Base-by-base conservation (phyloP, 2,888 invertebrate species). In the Ichneumon xanthorius region DNA sequence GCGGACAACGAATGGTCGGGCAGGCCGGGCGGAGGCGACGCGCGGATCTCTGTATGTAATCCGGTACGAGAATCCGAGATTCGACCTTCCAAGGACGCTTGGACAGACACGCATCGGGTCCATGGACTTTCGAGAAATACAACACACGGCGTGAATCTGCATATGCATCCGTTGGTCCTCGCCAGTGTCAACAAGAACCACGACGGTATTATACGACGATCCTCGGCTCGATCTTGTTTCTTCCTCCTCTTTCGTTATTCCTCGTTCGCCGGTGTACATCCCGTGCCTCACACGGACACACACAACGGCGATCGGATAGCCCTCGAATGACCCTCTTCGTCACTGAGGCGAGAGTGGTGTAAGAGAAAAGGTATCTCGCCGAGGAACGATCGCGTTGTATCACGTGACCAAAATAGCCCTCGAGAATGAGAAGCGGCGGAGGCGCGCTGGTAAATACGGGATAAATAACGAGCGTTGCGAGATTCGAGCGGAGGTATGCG, bases 51-150 rank as follows among this genome's bases (percentile, higher is more conserved):
- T 88, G 87, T 90, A 89, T 88, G 87, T 90, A 89, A 90, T 90
- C 90, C 87, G 87, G 71, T 87, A 73, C 68, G 63, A 79, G 75
- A 78, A 70, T 48, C 79, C 79, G 45, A 85, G 88, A 88, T 88
- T 85, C 91, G 91, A 90, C 90, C 91, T 91, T 91, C 90, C 90
- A 91, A 91, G 91, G 91, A 91, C 61, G 61, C 61, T 61, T 14
- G 16, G 33, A 30, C 0, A 33, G 30, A 61, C 61, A 6, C 61
- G 73, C 58, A 75, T 83, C 83, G 73, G 53, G 82, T 78, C 65
- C 77, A 58, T 61, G 55, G 19, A 61, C 61, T 16, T 61, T 61
- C 61, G 30, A 33, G 30, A 61, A 61, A 26, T 22, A 16, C 48
- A 68, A 11, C 37, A 55, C 55, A 72, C 22, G 26, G 53, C 19